These are phyloP conservation scores for Aricia agestis DNA, from an alignment of 1,140 invertebrate genomes.

Conservation along the genomic window DNA sequence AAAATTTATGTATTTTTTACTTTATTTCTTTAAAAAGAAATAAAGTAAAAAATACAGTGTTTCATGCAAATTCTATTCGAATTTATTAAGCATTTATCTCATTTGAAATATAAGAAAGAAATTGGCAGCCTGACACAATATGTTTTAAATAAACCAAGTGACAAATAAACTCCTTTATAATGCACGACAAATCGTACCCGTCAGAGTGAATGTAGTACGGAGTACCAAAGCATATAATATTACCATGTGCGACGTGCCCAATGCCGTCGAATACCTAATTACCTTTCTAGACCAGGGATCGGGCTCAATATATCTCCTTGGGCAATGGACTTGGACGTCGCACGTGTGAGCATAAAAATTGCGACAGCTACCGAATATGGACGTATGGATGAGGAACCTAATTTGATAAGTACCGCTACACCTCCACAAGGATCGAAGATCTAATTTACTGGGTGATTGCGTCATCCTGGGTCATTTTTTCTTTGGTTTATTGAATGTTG, in stretches of 20 bases:
- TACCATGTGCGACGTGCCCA: conserved; percentile 48
- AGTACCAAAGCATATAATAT: conserved; percentile 40
- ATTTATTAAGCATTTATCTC: neutral
- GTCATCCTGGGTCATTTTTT: too few species aligned
- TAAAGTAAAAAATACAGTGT: neutral
- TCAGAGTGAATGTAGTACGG: conserved; percentile 29
- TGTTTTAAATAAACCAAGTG: too few species aligned
- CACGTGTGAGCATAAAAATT: neutral
- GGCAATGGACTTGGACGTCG: conserved; percentile 15
- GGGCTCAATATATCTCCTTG: conserved; percentile 22
- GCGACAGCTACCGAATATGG: neutral
- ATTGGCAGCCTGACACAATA: too few species aligned
- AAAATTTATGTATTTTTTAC: too few species aligned
- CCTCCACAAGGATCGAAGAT: too few species aligned
- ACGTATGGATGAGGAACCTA: neutral
- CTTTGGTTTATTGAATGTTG: too few species aligned
- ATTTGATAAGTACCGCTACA: too few species aligned
- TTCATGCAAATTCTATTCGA: neutral
- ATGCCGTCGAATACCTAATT: conserved; percentile 51
- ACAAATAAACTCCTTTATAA: neutral
- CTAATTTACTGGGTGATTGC: too few species aligned
- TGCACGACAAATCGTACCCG: neutral
- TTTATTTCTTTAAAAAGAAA: too few species aligned
- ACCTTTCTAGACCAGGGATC: conserved; percentile 41
- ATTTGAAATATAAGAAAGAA: neutral